phyloP scores from a whole-genome alignment of 2,888 invertebrate species.

The Macrosoma leucophasiata region DNA sequence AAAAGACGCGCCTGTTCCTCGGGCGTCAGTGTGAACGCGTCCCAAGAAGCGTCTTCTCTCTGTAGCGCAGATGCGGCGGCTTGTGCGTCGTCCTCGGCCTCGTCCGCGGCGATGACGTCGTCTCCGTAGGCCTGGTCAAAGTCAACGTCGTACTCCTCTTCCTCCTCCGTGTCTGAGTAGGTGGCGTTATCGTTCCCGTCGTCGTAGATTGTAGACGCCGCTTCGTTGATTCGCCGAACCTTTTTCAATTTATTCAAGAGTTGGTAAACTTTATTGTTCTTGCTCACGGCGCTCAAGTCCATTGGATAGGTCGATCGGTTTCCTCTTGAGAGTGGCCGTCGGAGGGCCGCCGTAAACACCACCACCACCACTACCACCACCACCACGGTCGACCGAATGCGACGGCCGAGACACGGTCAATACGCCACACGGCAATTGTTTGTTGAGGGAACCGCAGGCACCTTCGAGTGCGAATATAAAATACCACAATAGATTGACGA shows the following conservation, averaged over 20 bases:
- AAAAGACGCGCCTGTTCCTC: slow-evolving; percentile 5
- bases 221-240: slow-evolving; percentile 2
- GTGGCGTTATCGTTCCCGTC: not conserved
- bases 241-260: slow-evolving; percentile 3
- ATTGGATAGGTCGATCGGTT: not conserved
- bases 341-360: slow-evolving; percentile 1
- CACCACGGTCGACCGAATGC: no score
- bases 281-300: slow-evolving; percentile 4
- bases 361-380: no score
- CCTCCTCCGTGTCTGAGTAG: no score
- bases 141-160: not conserved
- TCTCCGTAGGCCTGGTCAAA: slow-evolving; percentile 1
- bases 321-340: slow-evolving; percentile 1
- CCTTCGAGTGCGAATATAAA: slow-evolving; percentile 4
- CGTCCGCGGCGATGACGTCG: no score
- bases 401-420: slow-evolving; percentile 1
- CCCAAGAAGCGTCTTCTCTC: no score
- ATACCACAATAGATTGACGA: slow-evolving; percentile 6
- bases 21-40: slow-evolving; percentile 3
- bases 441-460: slow-evolving; percentile 3
- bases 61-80: no score
- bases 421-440: slow-evolving; percentile 2
- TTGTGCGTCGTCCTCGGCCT: no score
- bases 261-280: slow-evolving; percentile 1
- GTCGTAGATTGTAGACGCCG: not conserved